phyloP scores from a whole-genome alignment of 1,140 invertebrate species.

The Drosophila parvula region DNA sequence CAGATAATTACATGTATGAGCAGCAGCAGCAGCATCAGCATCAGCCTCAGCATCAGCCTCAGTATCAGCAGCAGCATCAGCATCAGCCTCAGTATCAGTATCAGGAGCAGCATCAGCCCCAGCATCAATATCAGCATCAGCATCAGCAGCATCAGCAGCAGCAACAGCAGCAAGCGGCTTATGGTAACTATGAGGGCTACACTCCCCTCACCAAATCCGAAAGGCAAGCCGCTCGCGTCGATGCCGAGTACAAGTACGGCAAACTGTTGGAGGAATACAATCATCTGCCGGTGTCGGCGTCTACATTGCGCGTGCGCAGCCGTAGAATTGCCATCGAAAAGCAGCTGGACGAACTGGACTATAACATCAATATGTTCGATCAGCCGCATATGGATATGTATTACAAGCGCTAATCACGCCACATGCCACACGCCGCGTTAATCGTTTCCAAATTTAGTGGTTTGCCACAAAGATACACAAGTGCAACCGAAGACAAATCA shows the following conservation, averaged over 20 bases:
- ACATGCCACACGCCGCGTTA: background rate
- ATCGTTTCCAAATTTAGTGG: conserved; percentile 38
- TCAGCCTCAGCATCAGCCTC: background rate
- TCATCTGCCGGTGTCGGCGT: conserved; percentile 42
- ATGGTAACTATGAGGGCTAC: conserved; percentile 6
- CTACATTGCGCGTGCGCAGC: conserved; percentile 45
- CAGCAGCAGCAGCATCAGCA: background rate
- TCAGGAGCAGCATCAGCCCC: no score
- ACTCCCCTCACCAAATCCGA: conserved; percentile 13
- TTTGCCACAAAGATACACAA: background rate
- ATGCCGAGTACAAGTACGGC: conserved; percentile 34
- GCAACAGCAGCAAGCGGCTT: background rate
- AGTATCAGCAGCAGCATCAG: background rate
- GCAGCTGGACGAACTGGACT: conserved; percentile 50
- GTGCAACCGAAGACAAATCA: no score
- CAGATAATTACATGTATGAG: background rate
- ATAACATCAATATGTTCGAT: conserved; percentile 55
- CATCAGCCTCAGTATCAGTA: background rate
- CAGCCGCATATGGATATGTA: conserved; percentile 39
- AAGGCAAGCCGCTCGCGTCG: conserved; percentile 9
- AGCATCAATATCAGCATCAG: no score
- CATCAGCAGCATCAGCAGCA: no score
- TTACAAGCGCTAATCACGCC: conserved; percentile 8
- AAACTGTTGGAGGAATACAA: conserved; percentile 49
- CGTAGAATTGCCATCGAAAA: conserved; percentile 36